Evolutionary conservation across 2,113 vertebrate genomes (phyloP).

Genomic region (Falco punctatus): DNA sequence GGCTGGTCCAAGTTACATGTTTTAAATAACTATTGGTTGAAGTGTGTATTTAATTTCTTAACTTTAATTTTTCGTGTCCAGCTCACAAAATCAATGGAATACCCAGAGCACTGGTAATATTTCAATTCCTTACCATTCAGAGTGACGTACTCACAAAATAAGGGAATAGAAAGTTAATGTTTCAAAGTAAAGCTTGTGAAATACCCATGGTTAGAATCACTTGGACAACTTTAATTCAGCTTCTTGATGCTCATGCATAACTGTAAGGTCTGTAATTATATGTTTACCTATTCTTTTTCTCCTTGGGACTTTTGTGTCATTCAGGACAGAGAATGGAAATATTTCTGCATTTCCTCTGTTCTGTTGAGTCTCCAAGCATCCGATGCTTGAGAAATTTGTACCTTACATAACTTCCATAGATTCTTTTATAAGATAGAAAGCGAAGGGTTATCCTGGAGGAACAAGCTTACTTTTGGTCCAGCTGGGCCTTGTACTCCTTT

Average conservation of each 20-base stretch:
- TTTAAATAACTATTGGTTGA: not conserved
- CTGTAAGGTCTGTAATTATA: not conserved
- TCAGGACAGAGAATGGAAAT: not conserved
- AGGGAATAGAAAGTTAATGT: not conserved
- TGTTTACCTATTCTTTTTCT: not conserved
- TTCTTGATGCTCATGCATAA: not conserved
- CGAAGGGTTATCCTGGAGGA: not conserved
- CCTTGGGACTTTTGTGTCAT: not conserved
- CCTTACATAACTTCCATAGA: not conserved
- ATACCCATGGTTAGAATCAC: not conserved
- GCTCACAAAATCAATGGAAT: not conserved
- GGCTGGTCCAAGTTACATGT: not conserved
- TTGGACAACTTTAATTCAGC: not conserved
- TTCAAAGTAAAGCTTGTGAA: not conserved
- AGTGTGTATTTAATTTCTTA: not conserved
- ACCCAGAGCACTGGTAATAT: not conserved
- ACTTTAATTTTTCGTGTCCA: not conserved
- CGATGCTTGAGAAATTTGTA: not conserved
- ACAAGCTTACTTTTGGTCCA: constrained; percentile 71
- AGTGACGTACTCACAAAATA: not conserved
- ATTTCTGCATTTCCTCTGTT: not conserved
- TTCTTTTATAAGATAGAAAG: not conserved
- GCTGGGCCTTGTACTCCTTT: constrained; percentile 48
- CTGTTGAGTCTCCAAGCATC: not conserved
- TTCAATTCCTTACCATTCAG: not conserved